Conservation (phyloP, 2,797 vertebrate genomes). For the Acanthurus lineatus region DNA sequence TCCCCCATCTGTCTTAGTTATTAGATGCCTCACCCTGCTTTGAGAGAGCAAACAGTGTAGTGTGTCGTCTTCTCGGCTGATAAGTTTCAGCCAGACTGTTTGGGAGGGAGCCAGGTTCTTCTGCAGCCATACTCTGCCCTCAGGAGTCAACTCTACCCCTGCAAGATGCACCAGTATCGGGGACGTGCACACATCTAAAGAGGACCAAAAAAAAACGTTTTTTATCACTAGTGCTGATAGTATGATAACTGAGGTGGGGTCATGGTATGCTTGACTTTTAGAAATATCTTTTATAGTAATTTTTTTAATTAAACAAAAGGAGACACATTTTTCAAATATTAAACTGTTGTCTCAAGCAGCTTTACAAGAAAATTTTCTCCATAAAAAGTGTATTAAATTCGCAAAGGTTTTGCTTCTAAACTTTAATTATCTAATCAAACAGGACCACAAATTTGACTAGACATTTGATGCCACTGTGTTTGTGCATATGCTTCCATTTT, state of each 20-base stretch:
- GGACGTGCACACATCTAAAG: slow-evolving; percentile 80
- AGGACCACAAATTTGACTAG: too few relatives aligned
- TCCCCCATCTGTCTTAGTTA: not conserved
- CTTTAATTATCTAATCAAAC: too few relatives aligned
- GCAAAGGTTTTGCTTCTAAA: too few relatives aligned
- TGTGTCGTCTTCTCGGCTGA: slow-evolving; percentile 85
- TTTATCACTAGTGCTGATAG: not conserved
- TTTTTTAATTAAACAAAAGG: not conserved
- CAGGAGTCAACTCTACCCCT: slow-evolving; percentile 91
- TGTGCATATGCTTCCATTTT: too few relatives aligned
- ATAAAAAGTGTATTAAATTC: not conserved
- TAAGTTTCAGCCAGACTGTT: slow-evolving; percentile 91
- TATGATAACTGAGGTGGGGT: not conserved
- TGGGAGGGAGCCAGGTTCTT: slow-evolving; percentile 85
- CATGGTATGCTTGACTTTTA: not conserved
- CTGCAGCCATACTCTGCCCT: slow-evolving; percentile 87
- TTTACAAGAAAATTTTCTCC: not conserved
- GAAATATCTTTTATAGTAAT: not conserved
- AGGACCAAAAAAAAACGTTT: slow-evolving; percentile 17
- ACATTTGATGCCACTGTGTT: too few relatives aligned
- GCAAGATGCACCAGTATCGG: slow-evolving; percentile 89
- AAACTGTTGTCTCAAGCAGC: not conserved
- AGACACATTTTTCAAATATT: not conserved
- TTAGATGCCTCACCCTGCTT: slow-evolving; percentile 71
- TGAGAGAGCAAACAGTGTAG: slow-evolving; percentile 90